phyloP scores from a whole-genome alignment of 2,113 vertebrate genomes.

The Archilochus colubris region DNA sequence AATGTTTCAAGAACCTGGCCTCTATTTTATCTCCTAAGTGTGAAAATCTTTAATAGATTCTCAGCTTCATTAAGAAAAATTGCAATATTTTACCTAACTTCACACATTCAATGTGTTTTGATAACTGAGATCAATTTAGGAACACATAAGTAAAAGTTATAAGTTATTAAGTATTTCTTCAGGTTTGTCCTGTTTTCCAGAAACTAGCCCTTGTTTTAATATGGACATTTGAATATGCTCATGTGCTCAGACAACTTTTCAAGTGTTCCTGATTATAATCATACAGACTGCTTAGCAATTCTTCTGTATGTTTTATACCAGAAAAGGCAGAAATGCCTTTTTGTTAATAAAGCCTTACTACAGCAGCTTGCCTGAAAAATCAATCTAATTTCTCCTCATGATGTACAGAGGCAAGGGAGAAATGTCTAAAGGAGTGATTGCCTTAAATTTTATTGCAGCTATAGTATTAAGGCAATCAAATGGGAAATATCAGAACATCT shows the following conservation, averaged over 20 bases:
- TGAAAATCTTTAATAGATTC: background rate
- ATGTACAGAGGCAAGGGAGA: background rate
- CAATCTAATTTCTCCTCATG: slow-evolving; percentile 2
- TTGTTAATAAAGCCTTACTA: background rate
- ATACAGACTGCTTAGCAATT: background rate
- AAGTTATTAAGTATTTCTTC: background rate
- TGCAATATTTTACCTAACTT: background rate
- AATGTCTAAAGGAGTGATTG: background rate
- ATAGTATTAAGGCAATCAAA: background rate
- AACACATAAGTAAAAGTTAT: background rate
- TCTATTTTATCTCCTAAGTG: background rate
- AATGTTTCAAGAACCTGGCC: background rate
- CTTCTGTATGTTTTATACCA: background rate
- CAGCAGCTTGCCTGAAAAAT: background rate
- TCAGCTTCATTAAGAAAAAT: background rate
- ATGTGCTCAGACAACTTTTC: background rate
- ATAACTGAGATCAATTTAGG: background rate
- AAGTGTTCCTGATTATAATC: background rate
- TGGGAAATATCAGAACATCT: slow-evolving; percentile 18
- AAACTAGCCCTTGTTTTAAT: background rate
- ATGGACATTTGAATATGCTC: background rate
- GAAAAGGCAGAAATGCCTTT: background rate
- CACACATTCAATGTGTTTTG: background rate
- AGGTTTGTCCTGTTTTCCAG: background rate
- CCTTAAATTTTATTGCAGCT: slow-evolving; percentile 7